phyloP scores from a whole-genome alignment of 2,888 invertebrate species.

The Orchesellides sinensis region DNA sequence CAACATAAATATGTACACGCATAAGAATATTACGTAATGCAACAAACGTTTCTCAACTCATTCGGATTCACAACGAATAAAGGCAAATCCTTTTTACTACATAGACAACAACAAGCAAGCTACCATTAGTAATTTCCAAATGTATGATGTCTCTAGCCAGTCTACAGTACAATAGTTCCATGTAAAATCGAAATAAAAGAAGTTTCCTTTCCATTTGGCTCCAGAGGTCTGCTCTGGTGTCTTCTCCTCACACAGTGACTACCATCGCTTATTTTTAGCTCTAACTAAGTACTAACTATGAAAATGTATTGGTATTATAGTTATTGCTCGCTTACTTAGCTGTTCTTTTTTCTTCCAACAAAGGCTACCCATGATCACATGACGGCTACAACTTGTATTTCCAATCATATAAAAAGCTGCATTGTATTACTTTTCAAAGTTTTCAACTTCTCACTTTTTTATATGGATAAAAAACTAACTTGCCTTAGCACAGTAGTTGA shows the following conservation, averaged over 20 bases:
- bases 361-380: too few relatives aligned
- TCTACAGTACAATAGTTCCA: background rate
- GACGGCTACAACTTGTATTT: too few relatives aligned
- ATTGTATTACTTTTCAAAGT: slow-evolving; percentile 34
- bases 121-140: background rate
- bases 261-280: background rate
- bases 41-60: slow-evolving; percentile 15
- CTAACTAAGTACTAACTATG: background rate
- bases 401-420: background rate
- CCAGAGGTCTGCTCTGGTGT: background rate
- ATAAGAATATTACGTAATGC: background rate
- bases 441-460: slow-evolving; percentile 33
- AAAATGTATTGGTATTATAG: too few relatives aligned
- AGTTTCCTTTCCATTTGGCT: too few relatives aligned
- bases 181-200: slow-evolving; percentile 2
- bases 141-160: background rate
- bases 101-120: background rate
- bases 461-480: slow-evolving; percentile 19
- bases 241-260: background rate
- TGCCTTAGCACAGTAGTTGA: too few relatives aligned
- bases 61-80: slow-evolving; percentile 54
- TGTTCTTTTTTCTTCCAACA: background rate
- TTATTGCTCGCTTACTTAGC: too few relatives aligned
- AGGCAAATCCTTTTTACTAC: slow-evolving; percentile 33
- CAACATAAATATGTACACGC: background rate